These are phyloP conservation scores for Taxidea taxus DNA, from an alignment of 2,113 vertebrate species.

Conservation along the genomic window DNA sequence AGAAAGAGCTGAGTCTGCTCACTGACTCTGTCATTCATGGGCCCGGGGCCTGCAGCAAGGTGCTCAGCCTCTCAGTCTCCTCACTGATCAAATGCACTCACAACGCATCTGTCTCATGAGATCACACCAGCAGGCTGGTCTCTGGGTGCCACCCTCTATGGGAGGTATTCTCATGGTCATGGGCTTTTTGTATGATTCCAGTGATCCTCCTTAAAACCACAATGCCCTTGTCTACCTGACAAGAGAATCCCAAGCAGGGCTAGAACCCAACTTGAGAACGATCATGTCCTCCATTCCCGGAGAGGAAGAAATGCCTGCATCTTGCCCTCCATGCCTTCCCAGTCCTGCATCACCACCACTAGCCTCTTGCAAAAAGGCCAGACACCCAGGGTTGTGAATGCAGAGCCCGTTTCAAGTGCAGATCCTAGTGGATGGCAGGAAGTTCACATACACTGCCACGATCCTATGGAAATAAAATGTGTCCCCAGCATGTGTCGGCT, in stretches of 20 bases:
- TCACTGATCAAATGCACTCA: background rate
- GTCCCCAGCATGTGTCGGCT: background rate
- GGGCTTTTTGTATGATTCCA: background rate
- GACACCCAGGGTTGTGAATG: background rate
- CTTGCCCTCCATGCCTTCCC: background rate
- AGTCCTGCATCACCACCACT: background rate
- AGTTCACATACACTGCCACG: background rate
- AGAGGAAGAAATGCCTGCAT: background rate
- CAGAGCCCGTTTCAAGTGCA: background rate
- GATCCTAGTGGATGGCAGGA: background rate
- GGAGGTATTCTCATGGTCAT: background rate
- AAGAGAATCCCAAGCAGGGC: background rate
- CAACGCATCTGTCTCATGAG: background rate
- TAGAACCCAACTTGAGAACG: background rate
- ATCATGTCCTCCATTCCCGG: background rate
- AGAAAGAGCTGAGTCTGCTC: background rate
- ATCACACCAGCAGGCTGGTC: too few relatives aligned
- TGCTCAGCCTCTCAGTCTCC: background rate
- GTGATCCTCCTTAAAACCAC: background rate
- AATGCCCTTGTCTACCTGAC: background rate
- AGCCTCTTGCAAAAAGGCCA: background rate
- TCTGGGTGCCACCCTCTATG: background rate
- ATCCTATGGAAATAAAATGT: background rate
- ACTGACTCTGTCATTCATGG: fast-evolving
- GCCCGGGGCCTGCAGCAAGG: too few relatives aligned